phyloP scores from a whole-genome alignment of 2,888 invertebrate species.

The Callyntrura guangdongensis region DNA sequence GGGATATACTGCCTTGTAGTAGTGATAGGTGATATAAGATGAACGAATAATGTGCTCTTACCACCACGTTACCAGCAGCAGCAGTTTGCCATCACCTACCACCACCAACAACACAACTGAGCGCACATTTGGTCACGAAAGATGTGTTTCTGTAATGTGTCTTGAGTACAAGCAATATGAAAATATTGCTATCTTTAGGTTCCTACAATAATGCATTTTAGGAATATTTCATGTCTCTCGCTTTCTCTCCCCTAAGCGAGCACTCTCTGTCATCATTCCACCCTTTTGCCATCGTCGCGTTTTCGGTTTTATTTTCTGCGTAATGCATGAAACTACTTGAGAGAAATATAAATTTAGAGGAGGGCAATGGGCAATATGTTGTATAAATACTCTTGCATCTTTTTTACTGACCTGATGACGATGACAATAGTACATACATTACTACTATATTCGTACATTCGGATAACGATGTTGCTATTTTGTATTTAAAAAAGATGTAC shows the following conservation, averaged over 20 bases:
- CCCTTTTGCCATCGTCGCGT: constrained; percentile 28
- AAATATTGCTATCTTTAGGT: constrained; percentile 60
- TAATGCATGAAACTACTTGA: constrained; percentile 15
- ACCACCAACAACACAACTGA: background rate
- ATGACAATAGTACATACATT: background rate
- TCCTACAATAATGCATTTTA: constrained; percentile 55
- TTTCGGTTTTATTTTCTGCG: background rate
- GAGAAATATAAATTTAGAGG: constrained; percentile 25
- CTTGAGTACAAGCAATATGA: constrained; percentile 58
- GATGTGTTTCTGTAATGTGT: constrained; percentile 48
- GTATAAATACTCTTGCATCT: background rate
- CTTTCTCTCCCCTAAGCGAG: constrained; percentile 19
- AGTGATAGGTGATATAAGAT: too few relatives aligned
- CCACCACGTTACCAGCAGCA: background rate
- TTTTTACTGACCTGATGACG: background rate
- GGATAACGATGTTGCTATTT: constrained; percentile 1
- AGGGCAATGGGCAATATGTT: background rate
- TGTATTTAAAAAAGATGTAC: constrained; percentile 38
- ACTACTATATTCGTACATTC: too few relatives aligned
- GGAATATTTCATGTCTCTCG: constrained; percentile 46
- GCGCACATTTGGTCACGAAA: constrained; percentile 40
- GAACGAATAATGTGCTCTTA: too few relatives aligned
- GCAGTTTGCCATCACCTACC: background rate
- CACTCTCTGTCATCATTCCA: constrained; percentile 9
- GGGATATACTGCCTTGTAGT: background rate